phyloP scores from a whole-genome alignment of 2,113 vertebrate species.

The Lophius piscatorius region DNA sequence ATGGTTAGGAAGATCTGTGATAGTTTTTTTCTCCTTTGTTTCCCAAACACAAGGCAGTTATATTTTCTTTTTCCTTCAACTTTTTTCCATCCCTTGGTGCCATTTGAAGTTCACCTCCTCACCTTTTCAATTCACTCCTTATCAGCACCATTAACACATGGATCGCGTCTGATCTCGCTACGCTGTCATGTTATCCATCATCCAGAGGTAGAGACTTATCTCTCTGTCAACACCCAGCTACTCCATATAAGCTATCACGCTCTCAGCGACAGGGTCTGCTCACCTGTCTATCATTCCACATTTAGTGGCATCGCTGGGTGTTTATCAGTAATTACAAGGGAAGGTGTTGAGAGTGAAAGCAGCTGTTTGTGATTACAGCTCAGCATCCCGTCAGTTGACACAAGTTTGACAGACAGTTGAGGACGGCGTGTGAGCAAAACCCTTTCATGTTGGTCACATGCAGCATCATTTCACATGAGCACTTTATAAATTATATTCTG shows the following conservation, averaged over 20 bases:
- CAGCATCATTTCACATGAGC: conserved; percentile 23
- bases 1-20: no score
- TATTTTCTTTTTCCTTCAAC: not conserved
- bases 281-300: conserved; percentile 71
- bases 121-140: conserved; percentile 6
- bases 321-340: conserved; percentile 67
- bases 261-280: conserved; percentile 40
- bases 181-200: conserved; percentile 49
- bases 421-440: conserved; percentile 32
- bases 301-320: conserved; percentile 38
- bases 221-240: conserved; percentile 66
- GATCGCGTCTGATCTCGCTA: conserved; percentile 14
- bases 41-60: conserved; percentile 1
- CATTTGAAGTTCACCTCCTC: conserved; percentile 4
- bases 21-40: not conserved
- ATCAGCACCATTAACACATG: conserved; percentile 11
- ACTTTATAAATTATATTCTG: conserved; percentile 19
- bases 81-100: not conserved
- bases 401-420: conserved; percentile 18
- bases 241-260: conserved; percentile 45
- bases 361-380: conserved; percentile 49
- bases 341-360: conserved; percentile 63
- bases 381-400: conserved; percentile 42
- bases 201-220: conserved; percentile 50
- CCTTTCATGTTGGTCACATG: conserved; percentile 37